Evolutionary conservation across 2,113 vertebrate species (phyloP).

Genomic region (Onychostoma macrolepis): DNA sequence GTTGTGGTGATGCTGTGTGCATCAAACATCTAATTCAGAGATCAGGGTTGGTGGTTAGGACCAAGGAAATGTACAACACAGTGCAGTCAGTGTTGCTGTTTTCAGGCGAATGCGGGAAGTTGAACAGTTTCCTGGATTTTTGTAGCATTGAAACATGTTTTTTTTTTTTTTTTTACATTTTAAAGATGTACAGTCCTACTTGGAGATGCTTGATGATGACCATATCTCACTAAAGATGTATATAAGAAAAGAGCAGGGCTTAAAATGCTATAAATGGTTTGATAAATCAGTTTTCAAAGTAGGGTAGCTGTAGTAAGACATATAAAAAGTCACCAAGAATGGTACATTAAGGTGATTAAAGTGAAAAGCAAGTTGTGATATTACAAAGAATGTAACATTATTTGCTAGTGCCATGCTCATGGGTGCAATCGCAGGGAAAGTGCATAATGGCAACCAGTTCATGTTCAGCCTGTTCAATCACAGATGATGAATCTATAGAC

Average conservation of each 20-base stretch:
- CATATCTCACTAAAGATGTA: background rate
- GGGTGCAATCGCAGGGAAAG: no score
- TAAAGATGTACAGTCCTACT: background rate
- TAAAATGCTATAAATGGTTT: no score
- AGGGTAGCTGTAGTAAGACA: background rate
- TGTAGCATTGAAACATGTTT: background rate
- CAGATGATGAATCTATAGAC: no score
- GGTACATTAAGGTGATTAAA: no score
- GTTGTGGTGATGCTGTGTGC: background rate
- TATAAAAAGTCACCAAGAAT: no score
- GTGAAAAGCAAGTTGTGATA: no score
- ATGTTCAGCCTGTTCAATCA: no score
- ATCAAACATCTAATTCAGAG: conserved; percentile 1
- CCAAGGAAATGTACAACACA: background rate
- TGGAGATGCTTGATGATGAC: background rate
- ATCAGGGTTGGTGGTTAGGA: conserved; percentile 10
- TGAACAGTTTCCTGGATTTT: background rate
- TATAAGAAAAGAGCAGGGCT: no score
- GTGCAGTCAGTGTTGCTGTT: background rate
- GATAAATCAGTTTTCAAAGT: no score
- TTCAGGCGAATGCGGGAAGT: background rate
- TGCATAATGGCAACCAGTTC: no score
- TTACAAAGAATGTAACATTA: no score
- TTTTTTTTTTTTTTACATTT: background rate
- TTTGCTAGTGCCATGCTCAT: no score